These are phyloP conservation scores for Caretta caretta DNA, from an alignment of 2,113 vertebrate genomes.

Conservation along the genomic window DNA sequence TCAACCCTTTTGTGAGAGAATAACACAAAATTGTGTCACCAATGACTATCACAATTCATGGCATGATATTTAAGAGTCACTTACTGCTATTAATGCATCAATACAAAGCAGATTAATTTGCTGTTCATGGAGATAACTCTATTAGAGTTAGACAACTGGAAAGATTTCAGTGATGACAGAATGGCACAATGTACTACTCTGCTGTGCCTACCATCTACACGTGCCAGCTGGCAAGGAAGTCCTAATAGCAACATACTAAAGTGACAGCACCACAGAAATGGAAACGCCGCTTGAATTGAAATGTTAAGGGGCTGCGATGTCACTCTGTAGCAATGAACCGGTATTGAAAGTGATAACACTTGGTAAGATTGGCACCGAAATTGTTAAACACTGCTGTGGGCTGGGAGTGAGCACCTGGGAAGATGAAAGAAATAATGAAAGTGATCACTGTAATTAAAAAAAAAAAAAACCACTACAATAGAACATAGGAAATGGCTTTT, in stretches of 20 bases:
- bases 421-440: background rate
- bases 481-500: fast-evolving
- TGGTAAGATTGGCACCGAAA: fast-evolving
- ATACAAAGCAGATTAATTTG: constrained; percentile 54
- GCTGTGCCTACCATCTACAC: fast-evolving
- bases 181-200: background rate
- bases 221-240: constrained; percentile 20
- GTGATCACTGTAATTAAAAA: background rate
- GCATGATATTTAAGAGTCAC: constrained; percentile 45
- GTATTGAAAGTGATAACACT: background rate
- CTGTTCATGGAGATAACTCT: constrained; percentile 49
- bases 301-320: background rate
- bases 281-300: background rate
- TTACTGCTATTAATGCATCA: constrained; percentile 40
- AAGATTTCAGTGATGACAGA: background rate
- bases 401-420: fast-evolving
- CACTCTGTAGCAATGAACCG: background rate
- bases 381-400: background rate
- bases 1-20: constrained; percentile 59
- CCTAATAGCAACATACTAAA: background rate
- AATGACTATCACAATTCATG: constrained; percentile 21
- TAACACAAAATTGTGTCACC: constrained; percentile 50
- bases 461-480: background rate
- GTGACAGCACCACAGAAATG: background rate
- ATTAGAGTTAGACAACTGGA: constrained; percentile 1